A percentile compares a stretch with the other conserved stretches of the same genome.
Conservation (phyloP, 1,140 invertebrate genomes). For the Hydropsyche tenuis region DNA sequence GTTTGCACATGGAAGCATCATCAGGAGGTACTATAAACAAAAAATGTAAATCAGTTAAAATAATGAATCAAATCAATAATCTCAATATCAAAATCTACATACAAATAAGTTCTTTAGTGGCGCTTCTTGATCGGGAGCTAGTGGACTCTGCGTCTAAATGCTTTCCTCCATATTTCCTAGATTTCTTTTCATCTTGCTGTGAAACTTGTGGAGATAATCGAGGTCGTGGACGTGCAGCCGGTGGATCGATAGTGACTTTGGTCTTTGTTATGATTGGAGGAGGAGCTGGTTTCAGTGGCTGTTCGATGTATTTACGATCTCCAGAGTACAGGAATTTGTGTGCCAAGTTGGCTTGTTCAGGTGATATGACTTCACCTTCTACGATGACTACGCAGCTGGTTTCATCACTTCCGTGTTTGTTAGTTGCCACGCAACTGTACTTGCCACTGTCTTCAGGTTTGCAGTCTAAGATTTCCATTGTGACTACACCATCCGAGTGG, state of each 20-base stretch:
- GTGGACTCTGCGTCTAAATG: constrained; percentile 68
- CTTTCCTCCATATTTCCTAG: constrained; percentile 81
- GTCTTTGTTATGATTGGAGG: constrained; percentile 72
- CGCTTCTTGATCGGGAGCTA: constrained; percentile 71
- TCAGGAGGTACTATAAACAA: constrained; percentile 76
- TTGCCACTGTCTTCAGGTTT: constrained; percentile 94
- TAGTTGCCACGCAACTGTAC: constrained; percentile 92
- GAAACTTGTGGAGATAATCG: constrained; percentile 60
- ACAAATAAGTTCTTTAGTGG: constrained; percentile 90
- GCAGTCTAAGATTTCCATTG: constrained; percentile 95
- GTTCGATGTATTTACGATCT: constrained; percentile 84
- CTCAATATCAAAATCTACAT: constrained; percentile 56
- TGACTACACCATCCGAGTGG: constrained; percentile 91
- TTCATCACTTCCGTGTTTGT: constrained; percentile 91
- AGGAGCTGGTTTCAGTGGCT: constrained; percentile 78
- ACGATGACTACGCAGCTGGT: constrained; percentile 96
- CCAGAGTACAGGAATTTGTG: constrained; percentile 87
- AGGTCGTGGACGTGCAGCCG: constrained; percentile 54
- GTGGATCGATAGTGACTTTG: constrained; percentile 63
- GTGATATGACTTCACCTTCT: constrained; percentile 83
- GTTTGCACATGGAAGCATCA: constrained; percentile 81
- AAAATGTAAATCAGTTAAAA: neutral
- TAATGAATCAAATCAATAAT: neutral
- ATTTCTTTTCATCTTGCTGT: constrained; percentile 56
- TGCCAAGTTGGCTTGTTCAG: constrained; percentile 80